Conservation (phyloP, 2,888 invertebrate genomes). For the Leptogaster cylindrica region DNA sequence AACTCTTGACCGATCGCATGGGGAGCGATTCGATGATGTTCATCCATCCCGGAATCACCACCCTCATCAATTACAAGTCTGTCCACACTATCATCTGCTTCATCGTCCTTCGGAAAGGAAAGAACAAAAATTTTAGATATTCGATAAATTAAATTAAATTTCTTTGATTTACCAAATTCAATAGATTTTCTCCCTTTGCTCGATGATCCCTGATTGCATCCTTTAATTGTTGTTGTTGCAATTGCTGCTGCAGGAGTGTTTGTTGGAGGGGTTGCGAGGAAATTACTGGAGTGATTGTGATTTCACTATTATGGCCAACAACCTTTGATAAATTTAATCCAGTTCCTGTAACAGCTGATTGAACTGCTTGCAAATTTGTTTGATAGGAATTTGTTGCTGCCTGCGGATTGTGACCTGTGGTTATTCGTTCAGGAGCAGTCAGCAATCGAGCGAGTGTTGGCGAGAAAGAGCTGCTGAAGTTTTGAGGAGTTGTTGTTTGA, state of each 20-base stretch:
- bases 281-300: conserved; percentile 68
- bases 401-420: conserved; percentile 36
- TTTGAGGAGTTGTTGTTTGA: conserved; percentile 43
- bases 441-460: conserved; percentile 81
- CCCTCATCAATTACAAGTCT: conserved; percentile 68
- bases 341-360: conserved; percentile 42
- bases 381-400: conserved; percentile 16
- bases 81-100: conserved; percentile 70
- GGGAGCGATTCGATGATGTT: conserved; percentile 52
- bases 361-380: conserved; percentile 9
- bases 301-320: conserved; percentile 64
- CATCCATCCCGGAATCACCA: conserved; percentile 61
- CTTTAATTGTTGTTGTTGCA: conserved; percentile 43
- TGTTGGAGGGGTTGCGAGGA: conserved; percentile 47
- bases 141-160: not conserved
- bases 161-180: conserved; percentile 48
- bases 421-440: conserved; percentile 68
- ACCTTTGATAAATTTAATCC: conserved; percentile 60
- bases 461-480: conserved; percentile 61
- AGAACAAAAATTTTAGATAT: not conserved
- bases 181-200: conserved; percentile 48
- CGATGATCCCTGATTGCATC: conserved; percentile 45
- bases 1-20: conserved; percentile 58
- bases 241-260: conserved; percentile 49
- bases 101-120: conserved; percentile 60